Evolutionary conservation across 2,888 invertebrate genomes (phyloP).

Genomic region (Oxystoma pomonae): DNA sequence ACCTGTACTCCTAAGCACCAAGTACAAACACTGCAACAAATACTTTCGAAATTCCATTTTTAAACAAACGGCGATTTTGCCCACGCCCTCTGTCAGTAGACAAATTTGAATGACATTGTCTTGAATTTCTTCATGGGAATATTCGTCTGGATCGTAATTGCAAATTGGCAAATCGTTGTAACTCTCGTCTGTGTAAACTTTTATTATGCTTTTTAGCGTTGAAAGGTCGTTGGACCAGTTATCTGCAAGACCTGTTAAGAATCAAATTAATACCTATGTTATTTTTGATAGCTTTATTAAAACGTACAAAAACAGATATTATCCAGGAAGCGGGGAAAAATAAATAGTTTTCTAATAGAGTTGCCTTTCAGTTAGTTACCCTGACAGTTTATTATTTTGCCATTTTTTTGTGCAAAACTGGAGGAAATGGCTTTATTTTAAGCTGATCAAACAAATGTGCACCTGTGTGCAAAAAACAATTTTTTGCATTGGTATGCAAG

Average conservation of each 20-base stretch:
- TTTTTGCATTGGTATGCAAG: too few relatives aligned
- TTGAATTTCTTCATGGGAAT: conserved; percentile 46
- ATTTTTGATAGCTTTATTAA: too few relatives aligned
- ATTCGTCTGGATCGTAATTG: conserved; percentile 26
- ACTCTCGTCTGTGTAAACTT: conserved; percentile 47
- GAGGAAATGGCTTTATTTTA: too few relatives aligned
- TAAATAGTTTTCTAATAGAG: too few relatives aligned
- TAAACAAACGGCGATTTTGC: conserved; percentile 56
- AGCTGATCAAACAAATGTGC: too few relatives aligned
- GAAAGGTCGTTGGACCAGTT: conserved; percentile 14
- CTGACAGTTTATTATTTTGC: too few relatives aligned
- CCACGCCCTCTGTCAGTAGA: conserved; percentile 66
- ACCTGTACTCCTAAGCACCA: conserved; percentile 70
- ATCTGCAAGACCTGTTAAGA: conserved; percentile 10
- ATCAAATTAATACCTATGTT: too few relatives aligned
- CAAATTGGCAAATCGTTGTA: conserved; percentile 11
- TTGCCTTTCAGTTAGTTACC: too few relatives aligned
- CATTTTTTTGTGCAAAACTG: too few relatives aligned
- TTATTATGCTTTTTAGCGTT: conserved; percentile 29
- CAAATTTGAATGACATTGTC: conserved; percentile 64
- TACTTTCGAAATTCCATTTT: conserved; percentile 54
- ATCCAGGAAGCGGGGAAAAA: too few relatives aligned
- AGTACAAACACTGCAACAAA: conserved; percentile 62
- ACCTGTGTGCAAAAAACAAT: too few relatives aligned
- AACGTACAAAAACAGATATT: too few relatives aligned